Percentiles rank a stretch among this genome's conserved stretches.
Conservation (phyloP, 2,113 vertebrate genomes). For the Acinonyx jubatus region DNA sequence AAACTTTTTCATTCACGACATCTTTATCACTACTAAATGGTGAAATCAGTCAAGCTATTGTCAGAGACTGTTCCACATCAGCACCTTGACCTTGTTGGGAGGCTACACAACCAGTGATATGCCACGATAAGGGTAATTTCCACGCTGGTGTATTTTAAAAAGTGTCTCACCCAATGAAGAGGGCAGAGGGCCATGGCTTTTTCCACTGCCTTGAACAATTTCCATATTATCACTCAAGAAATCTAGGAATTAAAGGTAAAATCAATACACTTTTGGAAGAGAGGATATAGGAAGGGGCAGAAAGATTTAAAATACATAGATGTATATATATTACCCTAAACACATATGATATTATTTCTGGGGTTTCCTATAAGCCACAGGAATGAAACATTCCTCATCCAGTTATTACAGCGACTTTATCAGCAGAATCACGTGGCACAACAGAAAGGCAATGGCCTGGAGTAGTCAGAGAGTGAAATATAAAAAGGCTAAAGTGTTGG, state of each 20-base stretch:
- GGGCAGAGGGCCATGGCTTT: slow-evolving; percentile 1
- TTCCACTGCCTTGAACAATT: slow-evolving; percentile 40
- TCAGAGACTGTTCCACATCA: neutral
- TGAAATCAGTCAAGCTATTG: neutral
- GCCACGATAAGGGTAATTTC: slow-evolving; percentile 46
- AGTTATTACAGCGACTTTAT: slow-evolving; percentile 41
- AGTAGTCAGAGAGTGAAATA: slow-evolving; percentile 76
- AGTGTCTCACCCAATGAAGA: slow-evolving; percentile 19
- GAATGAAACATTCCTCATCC: slow-evolving; percentile 71
- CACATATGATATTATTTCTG: slow-evolving; percentile 63
- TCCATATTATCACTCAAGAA: slow-evolving; percentile 58
- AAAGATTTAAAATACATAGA: slow-evolving; percentile 1
- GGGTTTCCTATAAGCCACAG: slow-evolving; percentile 68
- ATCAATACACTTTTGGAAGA: slow-evolving; percentile 37
- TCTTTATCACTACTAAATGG: neutral
- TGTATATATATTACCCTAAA: neutral
- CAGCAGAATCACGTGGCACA: slow-evolving; percentile 40
- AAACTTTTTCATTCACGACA: neutral
- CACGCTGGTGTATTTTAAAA: slow-evolving; percentile 61
- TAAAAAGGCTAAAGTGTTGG: slow-evolving; percentile 84
- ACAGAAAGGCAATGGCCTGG: slow-evolving; percentile 55
- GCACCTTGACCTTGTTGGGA: slow-evolving; percentile 62
- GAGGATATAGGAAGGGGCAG: neutral
- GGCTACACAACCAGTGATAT: neutral
- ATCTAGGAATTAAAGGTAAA: slow-evolving; percentile 77